These are phyloP conservation scores for Subanguina moxae DNA, from an alignment of 1,140 invertebrate species.

Conservation along the genomic window DNA sequence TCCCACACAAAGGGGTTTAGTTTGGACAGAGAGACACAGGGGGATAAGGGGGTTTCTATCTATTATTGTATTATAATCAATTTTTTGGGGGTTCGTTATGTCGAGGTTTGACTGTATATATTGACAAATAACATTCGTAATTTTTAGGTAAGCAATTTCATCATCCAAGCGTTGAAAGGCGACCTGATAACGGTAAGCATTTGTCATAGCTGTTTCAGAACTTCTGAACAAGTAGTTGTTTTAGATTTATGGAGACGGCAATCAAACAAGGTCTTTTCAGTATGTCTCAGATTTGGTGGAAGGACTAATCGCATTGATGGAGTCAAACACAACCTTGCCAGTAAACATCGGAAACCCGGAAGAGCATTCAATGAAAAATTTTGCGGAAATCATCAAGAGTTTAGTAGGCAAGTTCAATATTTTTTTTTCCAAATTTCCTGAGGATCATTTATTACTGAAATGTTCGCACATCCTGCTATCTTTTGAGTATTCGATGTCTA, in stretches of 20 bases:
- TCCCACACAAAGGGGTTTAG: no score
- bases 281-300: conserved; percentile 95
- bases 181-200: conserved; percentile 75
- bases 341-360: conserved; percentile 97
- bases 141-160: conserved; percentile 77
- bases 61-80: no score
- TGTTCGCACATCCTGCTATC: no score
- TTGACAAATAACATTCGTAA: no score
- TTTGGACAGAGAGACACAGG: no score
- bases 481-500: no score
- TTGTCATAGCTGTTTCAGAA: neutral
- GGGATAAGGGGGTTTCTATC: no score
- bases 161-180: conserved; percentile 89
- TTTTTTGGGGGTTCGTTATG: no score
- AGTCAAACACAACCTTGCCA: conserved; percentile 83
- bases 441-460: no score
- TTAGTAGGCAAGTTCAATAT: no score
- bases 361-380: conserved; percentile 92
- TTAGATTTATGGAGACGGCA: conserved; percentile 77
- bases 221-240: conserved; percentile 64
- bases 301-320: conserved; percentile 86
- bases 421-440: no score
- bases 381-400: conserved; percentile 84
- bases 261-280: conserved; percentile 94
- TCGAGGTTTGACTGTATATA: no score